Percentiles rank a stretch among this genome's conserved stretches.
phyloP scores from a whole-genome alignment of 2,888 invertebrate genomes.

The Drosophila parthenogenetica region DNA sequence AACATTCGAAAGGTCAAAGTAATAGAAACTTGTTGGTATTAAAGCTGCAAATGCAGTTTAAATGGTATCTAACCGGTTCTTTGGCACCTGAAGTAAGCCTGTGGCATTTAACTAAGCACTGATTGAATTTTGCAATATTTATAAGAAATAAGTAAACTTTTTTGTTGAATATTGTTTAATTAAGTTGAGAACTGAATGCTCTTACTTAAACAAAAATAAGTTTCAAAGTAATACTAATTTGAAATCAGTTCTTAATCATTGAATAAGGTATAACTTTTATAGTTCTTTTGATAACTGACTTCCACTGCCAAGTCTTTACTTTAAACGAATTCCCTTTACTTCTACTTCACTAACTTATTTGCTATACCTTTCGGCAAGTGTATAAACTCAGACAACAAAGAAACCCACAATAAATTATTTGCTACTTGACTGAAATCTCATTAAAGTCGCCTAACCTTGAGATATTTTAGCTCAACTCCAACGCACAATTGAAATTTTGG shows the following conservation, averaged over 20 bases:
- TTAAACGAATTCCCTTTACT: not conserved
- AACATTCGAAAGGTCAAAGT: slow-evolving; percentile 31
- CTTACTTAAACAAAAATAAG: no score
- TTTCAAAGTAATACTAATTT: no score
- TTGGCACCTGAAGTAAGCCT: not conserved
- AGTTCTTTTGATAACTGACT: no score
- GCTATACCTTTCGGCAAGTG: not conserved
- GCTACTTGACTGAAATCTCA: slow-evolving; percentile 10
- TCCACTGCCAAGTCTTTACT: no score
- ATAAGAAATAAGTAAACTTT: not conserved
- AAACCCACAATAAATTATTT: not conserved
- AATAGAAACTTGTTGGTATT: slow-evolving; percentile 11
- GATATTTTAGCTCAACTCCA: slow-evolving; percentile 19
- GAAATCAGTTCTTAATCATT: no score
- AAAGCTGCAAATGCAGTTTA: slow-evolving; percentile 10
- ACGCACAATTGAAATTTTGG: slow-evolving; percentile 21
- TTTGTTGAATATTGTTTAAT: no score
- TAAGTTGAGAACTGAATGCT: no score
- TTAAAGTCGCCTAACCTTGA: slow-evolving; percentile 53
- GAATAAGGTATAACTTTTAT: no score
- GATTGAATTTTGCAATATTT: not conserved
- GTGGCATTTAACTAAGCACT: not conserved
- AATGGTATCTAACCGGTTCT: slow-evolving; percentile 26
- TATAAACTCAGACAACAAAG: not conserved
- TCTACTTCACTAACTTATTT: not conserved